A percentile compares a stretch with the other conserved stretches of the same genome.
Conservation (phyloP, 2,888 invertebrate species). For the Platerodrilus igneus region DNA sequence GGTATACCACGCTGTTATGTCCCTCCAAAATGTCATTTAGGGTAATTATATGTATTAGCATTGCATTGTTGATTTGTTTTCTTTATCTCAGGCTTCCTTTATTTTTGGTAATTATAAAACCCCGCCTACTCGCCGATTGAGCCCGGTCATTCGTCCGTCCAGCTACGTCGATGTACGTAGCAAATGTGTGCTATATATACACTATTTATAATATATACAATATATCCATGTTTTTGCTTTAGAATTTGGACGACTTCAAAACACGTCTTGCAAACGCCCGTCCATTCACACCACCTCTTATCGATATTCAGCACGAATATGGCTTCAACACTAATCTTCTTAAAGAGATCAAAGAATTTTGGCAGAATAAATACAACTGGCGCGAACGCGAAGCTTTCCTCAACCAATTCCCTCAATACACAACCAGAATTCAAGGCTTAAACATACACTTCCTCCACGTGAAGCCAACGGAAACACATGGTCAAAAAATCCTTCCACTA, state of each 20-base stretch:
- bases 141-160: too few species aligned
- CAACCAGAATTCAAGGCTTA: constrained; percentile 65
- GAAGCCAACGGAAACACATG: constrained; percentile 48
- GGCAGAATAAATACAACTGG: constrained; percentile 70
- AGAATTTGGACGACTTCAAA: constrained; percentile 53
- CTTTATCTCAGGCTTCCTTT: too few species aligned
- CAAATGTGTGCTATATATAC: too few species aligned
- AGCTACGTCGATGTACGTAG: too few species aligned
- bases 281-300: constrained; percentile 52
- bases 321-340: constrained; percentile 69
- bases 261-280: constrained; percentile 52
- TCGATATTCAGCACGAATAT: constrained; percentile 67
- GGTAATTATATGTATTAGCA: too few species aligned
- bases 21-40: too few species aligned
- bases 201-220: too few species aligned
- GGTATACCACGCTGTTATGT: too few species aligned
- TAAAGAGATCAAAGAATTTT: constrained; percentile 64
- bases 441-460: constrained; percentile 65
- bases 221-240: too few species aligned
- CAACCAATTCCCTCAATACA: constrained; percentile 64
- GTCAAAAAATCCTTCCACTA: constrained; percentile 56
- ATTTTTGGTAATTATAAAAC: too few species aligned
- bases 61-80: too few species aligned
- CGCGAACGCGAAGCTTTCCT: constrained; percentile 54
- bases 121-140: too few species aligned